Conservation (phyloP, 2,797 vertebrate species). For the Thamnophis elegans region DNA sequence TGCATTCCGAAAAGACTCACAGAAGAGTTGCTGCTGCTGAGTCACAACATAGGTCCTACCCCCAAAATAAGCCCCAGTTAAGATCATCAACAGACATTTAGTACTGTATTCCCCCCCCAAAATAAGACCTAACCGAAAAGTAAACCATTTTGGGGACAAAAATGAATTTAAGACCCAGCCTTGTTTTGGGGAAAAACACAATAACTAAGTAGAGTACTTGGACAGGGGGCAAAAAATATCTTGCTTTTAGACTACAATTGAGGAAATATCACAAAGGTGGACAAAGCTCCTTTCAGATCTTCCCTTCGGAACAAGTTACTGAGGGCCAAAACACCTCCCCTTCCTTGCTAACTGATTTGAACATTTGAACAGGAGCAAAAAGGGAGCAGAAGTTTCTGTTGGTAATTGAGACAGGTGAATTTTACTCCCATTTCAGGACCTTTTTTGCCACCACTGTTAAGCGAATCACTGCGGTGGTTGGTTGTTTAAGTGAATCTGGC, state of each 20-base stretch:
- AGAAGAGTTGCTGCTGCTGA: too few species aligned
- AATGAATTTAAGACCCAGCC: too few species aligned
- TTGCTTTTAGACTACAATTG: background rate
- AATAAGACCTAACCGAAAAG: too few species aligned
- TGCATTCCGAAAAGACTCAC: too few species aligned
- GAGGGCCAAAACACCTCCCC: fast-evolving
- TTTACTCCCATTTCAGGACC: background rate
- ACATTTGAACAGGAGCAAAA: constrained; percentile 3
- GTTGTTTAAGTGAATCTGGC: background rate
- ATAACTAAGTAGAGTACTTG: background rate
- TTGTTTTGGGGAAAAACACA: too few species aligned
- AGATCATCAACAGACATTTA: too few species aligned
- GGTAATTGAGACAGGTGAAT: background rate
- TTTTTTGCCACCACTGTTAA: background rate
- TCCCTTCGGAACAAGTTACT: background rate
- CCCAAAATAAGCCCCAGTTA: too few species aligned
- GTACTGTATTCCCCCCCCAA: too few species aligned
- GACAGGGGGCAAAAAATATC: background rate
- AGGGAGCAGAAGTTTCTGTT: background rate
- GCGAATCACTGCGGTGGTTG: background rate
- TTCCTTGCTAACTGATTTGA: constrained; percentile 23
- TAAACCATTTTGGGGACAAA: too few species aligned
- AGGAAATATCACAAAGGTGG: background rate
- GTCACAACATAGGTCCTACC: too few species aligned
- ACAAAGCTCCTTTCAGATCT: background rate